Conservation (phyloP, 2,888 invertebrate species). For the Leptinotarsa tumamoca region DNA sequence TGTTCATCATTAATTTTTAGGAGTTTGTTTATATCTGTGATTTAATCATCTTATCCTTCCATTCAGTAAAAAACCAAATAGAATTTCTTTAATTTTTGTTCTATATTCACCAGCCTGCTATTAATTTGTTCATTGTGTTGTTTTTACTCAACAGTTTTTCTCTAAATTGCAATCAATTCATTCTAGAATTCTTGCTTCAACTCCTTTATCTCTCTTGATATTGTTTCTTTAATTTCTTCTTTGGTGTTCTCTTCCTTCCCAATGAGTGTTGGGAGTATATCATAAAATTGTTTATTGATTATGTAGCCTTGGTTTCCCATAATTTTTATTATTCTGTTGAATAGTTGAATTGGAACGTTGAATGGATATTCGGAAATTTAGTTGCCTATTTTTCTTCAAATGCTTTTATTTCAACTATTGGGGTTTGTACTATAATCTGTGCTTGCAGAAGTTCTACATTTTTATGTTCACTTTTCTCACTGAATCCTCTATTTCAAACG, state of each 20-base stretch:
- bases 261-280: not conserved
- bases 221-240: slow-evolving; percentile 16
- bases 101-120: not conserved
- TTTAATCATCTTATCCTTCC: not conserved
- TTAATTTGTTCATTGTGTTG: not conserved
- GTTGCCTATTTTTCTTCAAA: not conserved
- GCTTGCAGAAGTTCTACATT: not conserved
- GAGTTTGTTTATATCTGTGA: not conserved
- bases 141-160: not conserved
- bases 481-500: not conserved
- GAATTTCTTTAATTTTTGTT: slow-evolving; percentile 12
- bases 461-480: not conserved
- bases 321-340: not conserved
- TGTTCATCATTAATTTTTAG: not conserved
- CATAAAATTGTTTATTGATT: slow-evolving; percentile 8
- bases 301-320: not conserved
- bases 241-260: not conserved
- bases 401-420: not conserved
- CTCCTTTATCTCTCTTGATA: not conserved
- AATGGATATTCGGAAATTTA: not conserved
- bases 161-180: not conserved
- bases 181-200: not conserved
- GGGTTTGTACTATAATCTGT: not conserved
- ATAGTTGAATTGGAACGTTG: not conserved
- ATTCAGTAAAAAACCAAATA: slow-evolving; percentile 1